Conservation (phyloP, 2,113 vertebrate genomes). For the Lepus americanus region DNA sequence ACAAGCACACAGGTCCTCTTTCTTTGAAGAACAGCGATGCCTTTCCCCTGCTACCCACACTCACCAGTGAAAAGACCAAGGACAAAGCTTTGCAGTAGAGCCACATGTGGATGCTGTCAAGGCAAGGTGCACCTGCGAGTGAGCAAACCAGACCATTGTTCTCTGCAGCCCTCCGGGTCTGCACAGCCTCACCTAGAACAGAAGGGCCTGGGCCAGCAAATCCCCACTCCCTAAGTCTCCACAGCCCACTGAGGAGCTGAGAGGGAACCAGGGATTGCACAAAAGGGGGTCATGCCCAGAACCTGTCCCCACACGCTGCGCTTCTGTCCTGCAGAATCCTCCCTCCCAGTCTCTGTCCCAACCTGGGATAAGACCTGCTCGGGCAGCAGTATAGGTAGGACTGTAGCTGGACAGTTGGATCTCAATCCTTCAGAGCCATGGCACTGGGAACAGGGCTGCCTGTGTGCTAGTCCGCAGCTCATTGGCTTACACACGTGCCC, state of each 20-base stretch:
- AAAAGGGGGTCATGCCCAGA: not conserved
- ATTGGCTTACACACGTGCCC: fast-evolving
- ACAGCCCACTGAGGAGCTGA: not conserved
- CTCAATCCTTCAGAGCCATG: fast-evolving
- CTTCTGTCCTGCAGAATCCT: not conserved
- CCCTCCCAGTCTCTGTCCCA: not conserved
- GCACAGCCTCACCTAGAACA: not conserved
- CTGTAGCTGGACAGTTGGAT: fast-evolving
- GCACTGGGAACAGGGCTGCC: not conserved
- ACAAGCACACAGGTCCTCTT: not conserved
- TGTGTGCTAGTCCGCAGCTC: fast-evolving
- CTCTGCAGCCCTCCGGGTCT: not conserved
- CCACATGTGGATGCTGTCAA: fast-evolving
- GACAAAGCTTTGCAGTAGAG: not conserved
- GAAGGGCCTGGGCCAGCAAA: not conserved
- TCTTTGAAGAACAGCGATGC: not conserved
- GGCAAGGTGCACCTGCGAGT: not conserved
- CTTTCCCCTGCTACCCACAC: not conserved
- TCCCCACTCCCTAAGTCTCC: not conserved
- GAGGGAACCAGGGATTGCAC: not conserved
- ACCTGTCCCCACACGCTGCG: fast-evolving
- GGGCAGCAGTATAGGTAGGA: too few species aligned
- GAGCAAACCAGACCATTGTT: not conserved
- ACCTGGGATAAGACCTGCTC: fast-evolving
- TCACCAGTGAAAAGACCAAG: not conserved